phyloP scores from a whole-genome alignment of 2,888 invertebrate species.

The Zele albiditarsus region DNA sequence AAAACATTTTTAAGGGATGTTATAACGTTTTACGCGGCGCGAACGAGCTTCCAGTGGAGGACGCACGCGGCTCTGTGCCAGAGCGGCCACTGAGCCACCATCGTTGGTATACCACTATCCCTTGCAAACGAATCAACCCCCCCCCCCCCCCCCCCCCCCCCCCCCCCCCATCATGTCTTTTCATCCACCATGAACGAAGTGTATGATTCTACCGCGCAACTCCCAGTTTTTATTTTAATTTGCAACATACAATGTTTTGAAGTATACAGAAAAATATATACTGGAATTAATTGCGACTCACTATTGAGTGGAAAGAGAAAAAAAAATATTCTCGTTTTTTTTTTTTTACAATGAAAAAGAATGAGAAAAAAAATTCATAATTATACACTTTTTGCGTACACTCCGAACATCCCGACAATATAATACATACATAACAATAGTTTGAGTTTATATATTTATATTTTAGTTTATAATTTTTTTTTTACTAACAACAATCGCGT shows the following conservation, averaged over 20 bases:
- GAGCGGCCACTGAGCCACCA: slow-evolving; percentile 69
- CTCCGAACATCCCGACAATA: too few relatives aligned
- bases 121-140: slow-evolving; percentile 52
- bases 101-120: slow-evolving; percentile 60
- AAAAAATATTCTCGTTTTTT: too few relatives aligned
- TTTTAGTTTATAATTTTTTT: too few relatives aligned
- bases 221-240: slow-evolving; percentile 26
- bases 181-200: slow-evolving; percentile 43
- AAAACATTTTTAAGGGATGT: not conserved
- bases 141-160: slow-evolving; percentile 47
- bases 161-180: slow-evolving; percentile 47
- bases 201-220: slow-evolving; percentile 41
- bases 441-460: too few relatives aligned
- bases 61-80: slow-evolving; percentile 66
- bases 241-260: not conserved
- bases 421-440: too few relatives aligned
- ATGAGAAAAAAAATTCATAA: too few relatives aligned
- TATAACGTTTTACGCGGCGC: not conserved
- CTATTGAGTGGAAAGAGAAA: too few relatives aligned
- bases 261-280: not conserved
- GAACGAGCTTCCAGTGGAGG: slow-evolving; percentile 29
- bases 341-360: too few relatives aligned
- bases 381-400: too few relatives aligned
- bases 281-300: too few relatives aligned
- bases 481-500: too few relatives aligned